Conservation (phyloP, 1,140 invertebrate species). For the Phymorhynchus buccinoides region DNA sequence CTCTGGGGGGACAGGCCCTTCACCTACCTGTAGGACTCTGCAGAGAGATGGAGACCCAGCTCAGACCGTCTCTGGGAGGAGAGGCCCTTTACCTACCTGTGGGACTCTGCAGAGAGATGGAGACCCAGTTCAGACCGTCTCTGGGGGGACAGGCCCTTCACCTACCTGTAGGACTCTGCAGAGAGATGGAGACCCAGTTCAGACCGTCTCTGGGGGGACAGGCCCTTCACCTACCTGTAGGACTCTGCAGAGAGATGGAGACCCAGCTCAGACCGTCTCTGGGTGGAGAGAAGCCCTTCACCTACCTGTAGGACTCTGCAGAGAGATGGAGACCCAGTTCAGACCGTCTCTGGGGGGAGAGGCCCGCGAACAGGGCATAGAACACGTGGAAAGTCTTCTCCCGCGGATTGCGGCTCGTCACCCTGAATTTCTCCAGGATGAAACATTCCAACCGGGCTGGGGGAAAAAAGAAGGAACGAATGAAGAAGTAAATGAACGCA, state of each 20-base stretch:
- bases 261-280: too few relatives aligned
- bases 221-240: not conserved
- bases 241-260: not conserved
- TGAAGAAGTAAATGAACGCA: too few relatives aligned
- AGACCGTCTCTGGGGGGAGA: slow-evolving; percentile 27
- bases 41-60: not conserved
- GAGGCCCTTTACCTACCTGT: too few relatives aligned
- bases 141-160: too few relatives aligned
- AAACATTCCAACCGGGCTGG: slow-evolving; percentile 80
- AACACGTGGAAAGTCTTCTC: slow-evolving; percentile 74
- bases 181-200: not conserved
- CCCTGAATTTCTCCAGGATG: slow-evolving; percentile 85
- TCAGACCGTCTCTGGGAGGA: too few relatives aligned
- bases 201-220: too few relatives aligned
- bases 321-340: slow-evolving; percentile 41
- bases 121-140: too few relatives aligned
- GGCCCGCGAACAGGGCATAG: slow-evolving; percentile 56
- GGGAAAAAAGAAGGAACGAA: too few relatives aligned
- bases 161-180: not conserved
- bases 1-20: too few relatives aligned
- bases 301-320: slow-evolving; percentile 52
- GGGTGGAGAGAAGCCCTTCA: too few relatives aligned
- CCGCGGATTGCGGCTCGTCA: slow-evolving; percentile 84
- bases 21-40: too few relatives aligned
- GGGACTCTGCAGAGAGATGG: too few relatives aligned